phyloP scores from a whole-genome alignment of 2,113 vertebrate genomes.

The Platycercus adscitus region DNA sequence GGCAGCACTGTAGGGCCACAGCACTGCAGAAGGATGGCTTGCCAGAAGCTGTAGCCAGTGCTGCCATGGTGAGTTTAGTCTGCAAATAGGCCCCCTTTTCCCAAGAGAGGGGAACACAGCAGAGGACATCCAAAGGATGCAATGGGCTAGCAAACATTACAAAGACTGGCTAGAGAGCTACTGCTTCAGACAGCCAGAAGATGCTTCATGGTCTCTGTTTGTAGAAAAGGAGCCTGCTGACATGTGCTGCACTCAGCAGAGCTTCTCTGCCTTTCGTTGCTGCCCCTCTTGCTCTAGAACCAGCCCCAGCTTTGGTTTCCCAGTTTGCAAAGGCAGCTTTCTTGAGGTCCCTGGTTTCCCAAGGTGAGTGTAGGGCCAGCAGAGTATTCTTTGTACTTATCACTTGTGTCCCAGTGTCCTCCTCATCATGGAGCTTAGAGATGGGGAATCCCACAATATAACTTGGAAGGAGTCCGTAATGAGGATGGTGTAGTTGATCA shows the following conservation, averaged over 20 bases:
- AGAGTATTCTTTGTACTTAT: not conserved
- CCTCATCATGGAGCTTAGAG: not conserved
- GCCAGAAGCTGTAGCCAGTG: not conserved
- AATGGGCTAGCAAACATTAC: not conserved
- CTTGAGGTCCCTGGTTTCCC: not conserved
- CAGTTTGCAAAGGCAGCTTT: not conserved
- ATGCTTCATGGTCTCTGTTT: not conserved
- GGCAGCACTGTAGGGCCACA: not conserved
- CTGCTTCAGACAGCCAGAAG: not conserved
- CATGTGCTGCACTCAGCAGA: not conserved
- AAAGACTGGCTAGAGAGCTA: not conserved
- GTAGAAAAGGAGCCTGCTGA: not conserved
- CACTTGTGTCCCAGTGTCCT: not conserved
- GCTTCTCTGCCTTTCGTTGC: not conserved
- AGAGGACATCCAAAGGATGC: not conserved
- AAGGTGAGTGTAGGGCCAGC: not conserved
- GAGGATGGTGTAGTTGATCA: not conserved
- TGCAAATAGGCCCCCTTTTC: not conserved
- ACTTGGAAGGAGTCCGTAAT: not conserved
- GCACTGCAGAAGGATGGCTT: not conserved
- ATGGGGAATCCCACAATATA: not conserved
- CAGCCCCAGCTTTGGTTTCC: not conserved
- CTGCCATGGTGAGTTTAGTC: not conserved
- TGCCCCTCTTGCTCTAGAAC: not conserved
- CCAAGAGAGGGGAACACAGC: not conserved